These are phyloP conservation scores for Oxycera nigricornis DNA, from an alignment of 2,888 invertebrate genomes.

Conservation along the genomic window DNA sequence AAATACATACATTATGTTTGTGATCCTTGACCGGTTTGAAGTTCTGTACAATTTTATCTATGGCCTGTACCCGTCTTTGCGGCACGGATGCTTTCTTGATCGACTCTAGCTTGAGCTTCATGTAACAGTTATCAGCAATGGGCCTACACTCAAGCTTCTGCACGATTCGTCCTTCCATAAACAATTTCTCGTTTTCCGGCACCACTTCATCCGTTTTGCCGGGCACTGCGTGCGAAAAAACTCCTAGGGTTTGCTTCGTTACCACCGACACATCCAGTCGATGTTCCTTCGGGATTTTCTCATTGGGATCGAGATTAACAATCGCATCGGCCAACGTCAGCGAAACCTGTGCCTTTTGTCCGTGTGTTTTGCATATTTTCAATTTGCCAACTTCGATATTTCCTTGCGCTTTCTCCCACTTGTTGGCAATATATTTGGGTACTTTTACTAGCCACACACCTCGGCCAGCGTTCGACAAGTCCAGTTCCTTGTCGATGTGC, in stretches of 20 bases:
- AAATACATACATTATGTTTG: constrained; percentile 80
- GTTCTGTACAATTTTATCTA: constrained; percentile 85
- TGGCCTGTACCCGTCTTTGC: constrained; percentile 81
- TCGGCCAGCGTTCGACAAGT: constrained; percentile 85
- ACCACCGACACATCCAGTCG: constrained; percentile 90
- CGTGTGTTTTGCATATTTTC: constrained; percentile 80
- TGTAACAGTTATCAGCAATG: constrained; percentile 85
- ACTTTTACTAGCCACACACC: constrained; percentile 97
- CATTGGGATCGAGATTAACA: constrained; percentile 77
- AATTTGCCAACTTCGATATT: constrained; percentile 93
- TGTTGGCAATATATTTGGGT: constrained; percentile 94
- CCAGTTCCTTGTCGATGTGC: constrained; percentile 80
- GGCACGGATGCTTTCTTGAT: constrained; percentile 89
- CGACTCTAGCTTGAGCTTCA: constrained; percentile 87
- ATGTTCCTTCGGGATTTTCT: constrained; percentile 91
- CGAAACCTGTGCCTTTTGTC: constrained; percentile 87
- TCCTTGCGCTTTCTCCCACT: constrained; percentile 91
- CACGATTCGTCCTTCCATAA: constrained; percentile 94
- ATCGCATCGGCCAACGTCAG: constrained; percentile 83
- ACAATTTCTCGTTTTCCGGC: constrained; percentile 82
- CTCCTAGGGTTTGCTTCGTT: constrained; percentile 88
- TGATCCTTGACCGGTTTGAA: constrained; percentile 95
- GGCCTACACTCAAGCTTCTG: constrained; percentile 95
- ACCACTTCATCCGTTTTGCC: constrained; percentile 69
- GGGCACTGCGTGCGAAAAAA: constrained; percentile 83